Evolutionary conservation across 2,113 vertebrate genomes (phyloP).

Genomic region (Oxyura jamaicensis): DNA sequence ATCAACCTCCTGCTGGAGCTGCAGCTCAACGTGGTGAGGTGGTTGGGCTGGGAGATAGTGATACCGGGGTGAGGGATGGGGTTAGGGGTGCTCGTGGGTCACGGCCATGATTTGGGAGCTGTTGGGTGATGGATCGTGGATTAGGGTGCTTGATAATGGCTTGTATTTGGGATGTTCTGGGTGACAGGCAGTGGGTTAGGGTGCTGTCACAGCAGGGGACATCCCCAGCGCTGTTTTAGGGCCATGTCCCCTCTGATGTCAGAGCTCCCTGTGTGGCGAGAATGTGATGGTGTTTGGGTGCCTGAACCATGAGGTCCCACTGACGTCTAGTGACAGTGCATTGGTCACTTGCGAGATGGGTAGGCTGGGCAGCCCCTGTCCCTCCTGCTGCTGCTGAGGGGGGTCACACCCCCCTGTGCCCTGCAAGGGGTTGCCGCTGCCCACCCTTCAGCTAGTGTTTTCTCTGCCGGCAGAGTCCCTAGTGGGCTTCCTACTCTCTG

Average conservation of each 20-base stretch:
- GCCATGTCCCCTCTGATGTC: not conserved
- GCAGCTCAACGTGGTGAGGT: conserved; percentile 90
- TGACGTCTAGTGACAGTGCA: conserved; percentile 84
- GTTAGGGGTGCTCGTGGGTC: not conserved
- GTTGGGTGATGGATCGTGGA: not conserved
- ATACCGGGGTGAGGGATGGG: fast-evolving
- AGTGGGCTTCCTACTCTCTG: conserved; percentile 87
- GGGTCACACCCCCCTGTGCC: not conserved
- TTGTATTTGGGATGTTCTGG: not conserved
- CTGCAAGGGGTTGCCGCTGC: too few relatives aligned
- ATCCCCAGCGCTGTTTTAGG: not conserved
- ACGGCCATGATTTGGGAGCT: not conserved
- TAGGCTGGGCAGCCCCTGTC: conserved; percentile 43
- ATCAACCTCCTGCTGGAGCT: conserved; percentile 95
- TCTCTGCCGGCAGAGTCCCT: conserved; percentile 79
- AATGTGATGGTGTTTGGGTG: conserved; percentile 95
- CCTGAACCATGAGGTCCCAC: conserved; percentile 92
- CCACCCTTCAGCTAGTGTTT: not conserved
- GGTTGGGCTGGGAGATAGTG: not conserved
- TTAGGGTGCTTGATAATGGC: not conserved
- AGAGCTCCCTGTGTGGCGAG: conserved; percentile 89
- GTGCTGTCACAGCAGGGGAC: not conserved
- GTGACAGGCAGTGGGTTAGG: not conserved
- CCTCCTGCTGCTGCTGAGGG: not conserved
- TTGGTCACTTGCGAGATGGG: conserved; percentile 90